Evolutionary conservation across 2,888 invertebrate genomes (phyloP), one percentile per base, ranked within the genome.

Genomic region (Arrhopalites spinosus): DNA sequence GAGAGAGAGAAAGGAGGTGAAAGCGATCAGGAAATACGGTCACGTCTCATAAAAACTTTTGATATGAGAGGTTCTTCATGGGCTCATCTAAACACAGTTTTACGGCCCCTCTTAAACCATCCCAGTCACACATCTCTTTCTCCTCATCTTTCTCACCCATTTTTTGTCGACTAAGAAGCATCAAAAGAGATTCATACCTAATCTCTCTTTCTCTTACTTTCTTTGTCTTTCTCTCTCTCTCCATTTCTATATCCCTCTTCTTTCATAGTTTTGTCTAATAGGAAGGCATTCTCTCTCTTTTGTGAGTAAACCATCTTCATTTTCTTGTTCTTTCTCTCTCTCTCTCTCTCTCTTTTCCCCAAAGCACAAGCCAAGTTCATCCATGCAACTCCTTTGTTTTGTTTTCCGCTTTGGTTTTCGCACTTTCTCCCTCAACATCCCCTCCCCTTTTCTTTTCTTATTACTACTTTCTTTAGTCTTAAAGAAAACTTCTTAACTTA

Each of bases 1-100:
- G 50, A 47, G 50, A 68, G 17, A 68, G 29, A 36, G 1, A 50
- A 61, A 23, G 20, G 43, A 23, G 56, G 70, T 56, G 29, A 56
- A 25, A 56, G 70, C 59, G 53, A 70, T 70, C 56, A 70, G 59
- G 29, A 36, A 70, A 70, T 27, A n/a, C 36, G 53, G 70, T 70
- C 70, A 70, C 70, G 70, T 70, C 56, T 70, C 70, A 56, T 70
- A 56, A 56, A 56, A 70, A 70, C 70, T 70, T 70, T 70, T 70
- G 70, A 70, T 70, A 70, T 70, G 70, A 70, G 70, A 70, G 30
- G 56, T 70, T 66, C 20, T 66, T 70, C 56, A 70, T 70, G 20
- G 30, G 56, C 56, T 56, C 70, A 36, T 68, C 50, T 25, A 25
- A 15, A 50, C 36, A 47, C 15, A 50, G 15, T 68, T 68, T 68